A percentile compares a stretch with the other conserved stretches of the same genome.
phyloP scores from a whole-genome alignment of 1,140 invertebrate species.

The Pteromalus puparum region DNA sequence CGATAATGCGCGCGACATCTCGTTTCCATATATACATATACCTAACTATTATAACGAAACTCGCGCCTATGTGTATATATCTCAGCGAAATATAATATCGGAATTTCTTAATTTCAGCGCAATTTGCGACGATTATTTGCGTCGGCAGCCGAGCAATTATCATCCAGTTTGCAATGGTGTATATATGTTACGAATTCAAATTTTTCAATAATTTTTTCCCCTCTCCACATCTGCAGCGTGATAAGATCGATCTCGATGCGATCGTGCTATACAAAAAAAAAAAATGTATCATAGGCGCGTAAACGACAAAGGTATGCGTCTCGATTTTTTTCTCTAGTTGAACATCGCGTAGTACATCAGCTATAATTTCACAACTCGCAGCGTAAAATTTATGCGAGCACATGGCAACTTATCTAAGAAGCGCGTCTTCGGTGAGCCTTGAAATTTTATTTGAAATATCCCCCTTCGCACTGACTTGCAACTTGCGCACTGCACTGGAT shows the following conservation, averaged over 20 bases:
- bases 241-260: too few species aligned
- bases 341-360: background rate
- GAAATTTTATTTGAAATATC: slow-evolving; percentile 30
- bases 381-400: slow-evolving; percentile 33
- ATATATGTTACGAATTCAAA: too few species aligned
- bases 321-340: too few species aligned
- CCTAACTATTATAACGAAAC: background rate
- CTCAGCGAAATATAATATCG: background rate
- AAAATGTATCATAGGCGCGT: too few species aligned
- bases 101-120: background rate
- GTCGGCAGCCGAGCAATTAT: too few species aligned
- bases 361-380: background rate
- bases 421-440: slow-evolving; percentile 15
- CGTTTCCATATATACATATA: background rate
- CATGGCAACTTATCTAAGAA: slow-evolving; percentile 5
- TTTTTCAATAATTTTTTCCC: too few species aligned
- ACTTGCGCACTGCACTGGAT: background rate
- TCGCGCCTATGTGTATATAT: background rate
- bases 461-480: slow-evolving; percentile 21
- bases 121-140: slow-evolving; percentile 15
- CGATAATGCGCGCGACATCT: background rate
- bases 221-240: too few species aligned
- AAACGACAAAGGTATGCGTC: too few species aligned
- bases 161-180: too few species aligned
- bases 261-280: too few species aligned